A percentile compares a stretch with the other conserved stretches of the same genome.
phyloP scores from a whole-genome alignment of 2,888 invertebrate genomes.

The Ophion obscuratus region DNA sequence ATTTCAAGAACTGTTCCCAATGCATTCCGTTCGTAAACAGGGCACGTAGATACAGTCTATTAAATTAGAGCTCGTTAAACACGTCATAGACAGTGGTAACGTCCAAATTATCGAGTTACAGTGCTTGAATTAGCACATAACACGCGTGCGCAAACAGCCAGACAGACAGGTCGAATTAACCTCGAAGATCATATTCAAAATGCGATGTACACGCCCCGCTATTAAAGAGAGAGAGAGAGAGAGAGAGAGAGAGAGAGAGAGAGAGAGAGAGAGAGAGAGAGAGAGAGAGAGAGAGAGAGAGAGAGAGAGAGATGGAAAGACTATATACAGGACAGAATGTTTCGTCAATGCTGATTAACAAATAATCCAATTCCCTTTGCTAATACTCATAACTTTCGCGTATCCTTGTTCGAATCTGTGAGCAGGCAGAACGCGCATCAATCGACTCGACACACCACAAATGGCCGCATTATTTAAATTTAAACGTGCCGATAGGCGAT shows the following conservation, averaged over 20 bases:
- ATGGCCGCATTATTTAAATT: background rate
- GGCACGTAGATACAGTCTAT: slow-evolving; percentile 54
- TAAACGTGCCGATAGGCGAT: background rate
- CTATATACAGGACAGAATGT: background rate
- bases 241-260: background rate
- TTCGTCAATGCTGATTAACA: slow-evolving; percentile 37
- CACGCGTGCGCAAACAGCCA: slow-evolving; percentile 8
- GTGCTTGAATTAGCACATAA: slow-evolving; percentile 12
- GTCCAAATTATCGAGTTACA: slow-evolving; percentile 63
- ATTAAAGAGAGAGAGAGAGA: background rate
- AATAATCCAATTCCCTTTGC: slow-evolving; percentile 33
- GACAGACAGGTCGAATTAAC: background rate
- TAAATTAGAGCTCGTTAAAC: slow-evolving; percentile 65
- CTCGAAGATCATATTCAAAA: slow-evolving; percentile 52
- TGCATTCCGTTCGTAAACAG: slow-evolving; percentile 35
- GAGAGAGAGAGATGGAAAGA: background rate
- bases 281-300: background rate
- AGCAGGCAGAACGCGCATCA: background rate
- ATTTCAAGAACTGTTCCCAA: slow-evolving; percentile 42
- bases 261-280: background rate
- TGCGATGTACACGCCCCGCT: slow-evolving; percentile 10
- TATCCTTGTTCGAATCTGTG: background rate
- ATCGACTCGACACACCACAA: background rate
- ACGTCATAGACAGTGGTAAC: slow-evolving; percentile 58
- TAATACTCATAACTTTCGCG: background rate